These are phyloP conservation scores for Drosophila kohkoa DNA, from an alignment of 1,140 invertebrate species.

Conservation along the genomic window DNA sequence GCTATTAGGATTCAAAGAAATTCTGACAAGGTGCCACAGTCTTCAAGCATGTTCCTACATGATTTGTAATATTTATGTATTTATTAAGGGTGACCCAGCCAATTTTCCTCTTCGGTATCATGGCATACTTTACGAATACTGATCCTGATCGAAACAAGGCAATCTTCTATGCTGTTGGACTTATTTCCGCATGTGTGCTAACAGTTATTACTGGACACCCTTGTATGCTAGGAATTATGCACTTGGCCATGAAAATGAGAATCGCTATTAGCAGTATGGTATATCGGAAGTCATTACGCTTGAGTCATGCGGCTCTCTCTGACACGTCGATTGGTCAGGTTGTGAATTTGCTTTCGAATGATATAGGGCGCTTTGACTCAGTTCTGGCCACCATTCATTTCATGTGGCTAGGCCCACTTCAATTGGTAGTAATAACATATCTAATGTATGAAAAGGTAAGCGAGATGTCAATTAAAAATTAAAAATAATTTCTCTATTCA, in stretches of 20 bases:
- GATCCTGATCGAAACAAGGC: constrained; percentile 82
- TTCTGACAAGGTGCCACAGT: constrained; percentile 48
- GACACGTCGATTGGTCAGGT: constrained; percentile 93
- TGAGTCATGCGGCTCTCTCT: constrained; percentile 89
- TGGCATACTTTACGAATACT: constrained; percentile 62
- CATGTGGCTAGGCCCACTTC: constrained; percentile 86
- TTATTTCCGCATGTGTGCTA: constrained; percentile 86
- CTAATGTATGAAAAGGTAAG: constrained; percentile 81
- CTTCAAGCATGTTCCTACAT: neutral
- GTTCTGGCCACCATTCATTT: constrained; percentile 81
- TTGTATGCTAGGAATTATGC: constrained; percentile 86
- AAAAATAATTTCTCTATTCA: no score
- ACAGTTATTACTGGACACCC: constrained; percentile 87
- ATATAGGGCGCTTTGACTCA: constrained; percentile 85
- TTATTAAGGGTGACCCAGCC: constrained; percentile 54
- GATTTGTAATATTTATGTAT: neutral
- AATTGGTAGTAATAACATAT: constrained; percentile 86
- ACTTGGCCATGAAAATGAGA: constrained; percentile 70
- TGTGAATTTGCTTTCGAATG: constrained; percentile 89
- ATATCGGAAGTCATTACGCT: constrained; percentile 88
- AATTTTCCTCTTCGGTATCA: constrained; percentile 60
- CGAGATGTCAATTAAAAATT: neutral
- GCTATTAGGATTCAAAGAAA: constrained; percentile 34
- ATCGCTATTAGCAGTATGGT: constrained; percentile 88
- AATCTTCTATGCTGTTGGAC: constrained; percentile 87